Base-by-base conservation (phyloP, 2,888 invertebrate species). In the Clusia tigrina region DNA sequence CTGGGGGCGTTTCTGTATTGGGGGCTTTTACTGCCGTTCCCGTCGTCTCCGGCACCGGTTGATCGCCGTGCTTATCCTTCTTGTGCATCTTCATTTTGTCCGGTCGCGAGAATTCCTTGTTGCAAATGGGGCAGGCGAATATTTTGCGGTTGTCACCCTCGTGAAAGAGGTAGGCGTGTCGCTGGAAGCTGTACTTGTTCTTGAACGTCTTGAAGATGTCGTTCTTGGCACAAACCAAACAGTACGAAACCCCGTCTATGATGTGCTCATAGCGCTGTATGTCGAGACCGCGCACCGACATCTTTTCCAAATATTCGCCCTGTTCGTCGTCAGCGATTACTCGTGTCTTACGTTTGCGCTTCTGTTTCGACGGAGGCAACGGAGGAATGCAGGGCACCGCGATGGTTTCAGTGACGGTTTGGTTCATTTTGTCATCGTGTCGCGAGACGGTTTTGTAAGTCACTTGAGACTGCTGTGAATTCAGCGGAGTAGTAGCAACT, bases 51-150 rank as follows among this genome's bases (percentile, higher is more conserved):
- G 74, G 71, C 65, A 77, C 74, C 2, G 76, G 70, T 38, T 77
- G 70, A 58, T 80, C 81, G 9, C 80, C 78, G 58, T 81, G 81
- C 58, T 81, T 81, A 56, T 81, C 81, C 69, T 81, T 81, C 65
- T 81, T 81, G 70, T 81, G 81, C 81, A 81, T 80, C 68, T 81
- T 81, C 81, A 81, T 81, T 68, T 81, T 81, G 59, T 81, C 81
- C 1, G 81, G 81, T 0, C 81, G 74, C 48, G 81, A 81, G 68
- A 81, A 81, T 67, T 81, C 81, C 65, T 81, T 81, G 68, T 80
- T 81, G 69, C 81, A 81, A 26, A 81, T 76, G 58, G 81, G 82
- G 62, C 81, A 81, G 10, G 81, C 81, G 58, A 81, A 81, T 54
- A 81, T 79, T 72, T 81, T 81, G 26, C 81, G 81, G 65, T 82